phyloP scores from a whole-genome alignment of 2,888 invertebrate genomes.

The Colostygia pectinataria region DNA sequence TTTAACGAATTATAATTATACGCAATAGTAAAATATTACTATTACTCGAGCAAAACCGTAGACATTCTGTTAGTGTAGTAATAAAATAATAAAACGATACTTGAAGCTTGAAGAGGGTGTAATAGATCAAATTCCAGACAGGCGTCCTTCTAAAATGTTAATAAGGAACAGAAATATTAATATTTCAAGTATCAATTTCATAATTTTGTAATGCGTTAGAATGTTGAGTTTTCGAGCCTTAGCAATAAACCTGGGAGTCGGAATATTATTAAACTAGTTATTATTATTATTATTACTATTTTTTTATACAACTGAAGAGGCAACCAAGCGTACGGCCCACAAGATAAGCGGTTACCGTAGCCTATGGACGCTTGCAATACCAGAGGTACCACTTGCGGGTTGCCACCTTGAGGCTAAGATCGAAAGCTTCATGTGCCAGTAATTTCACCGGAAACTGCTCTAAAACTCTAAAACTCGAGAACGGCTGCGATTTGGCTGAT shows the following conservation, averaged over 20 bases:
- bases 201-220: conserved; percentile 20
- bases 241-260: neutral
- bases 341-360: too few species aligned
- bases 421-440: too few species aligned
- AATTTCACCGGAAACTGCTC: too few species aligned
- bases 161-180: conserved; percentile 8
- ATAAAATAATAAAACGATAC: conserved; percentile 1
- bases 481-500: too few species aligned
- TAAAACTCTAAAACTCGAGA: too few species aligned
- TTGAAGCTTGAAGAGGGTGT: conserved; percentile 5
- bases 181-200: conserved; percentile 18
- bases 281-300: too few species aligned
- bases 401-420: too few species aligned
- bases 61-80: neutral
- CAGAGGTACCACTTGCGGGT: too few species aligned
- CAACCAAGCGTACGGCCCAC: too few species aligned
- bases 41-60: neutral
- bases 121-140: conserved; percentile 18
- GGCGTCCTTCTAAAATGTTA: neutral
- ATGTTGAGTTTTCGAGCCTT: neutral
- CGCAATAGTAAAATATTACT: neutral
- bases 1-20: too few species aligned
- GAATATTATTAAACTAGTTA: neutral
- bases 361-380: too few species aligned
- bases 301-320: too few species aligned